These are phyloP conservation scores for Smutsia temminckii DNA, from an alignment of 2,797 vertebrate genomes.

Conservation along the genomic window DNA sequence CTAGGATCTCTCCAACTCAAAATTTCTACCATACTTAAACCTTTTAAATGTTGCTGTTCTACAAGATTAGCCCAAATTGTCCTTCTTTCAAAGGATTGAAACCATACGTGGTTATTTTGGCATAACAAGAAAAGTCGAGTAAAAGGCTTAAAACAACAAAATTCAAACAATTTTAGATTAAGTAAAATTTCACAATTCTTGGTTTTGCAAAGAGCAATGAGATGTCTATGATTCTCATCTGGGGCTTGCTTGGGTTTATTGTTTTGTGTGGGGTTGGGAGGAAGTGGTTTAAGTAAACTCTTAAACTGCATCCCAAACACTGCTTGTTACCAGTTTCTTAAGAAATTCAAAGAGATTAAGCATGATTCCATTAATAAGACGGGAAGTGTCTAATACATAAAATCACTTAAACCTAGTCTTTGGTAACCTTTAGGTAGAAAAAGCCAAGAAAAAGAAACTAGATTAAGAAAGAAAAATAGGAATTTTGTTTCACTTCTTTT, in stretches of 20 bases:
- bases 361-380: not conserved
- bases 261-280: constrained; percentile 1
- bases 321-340: constrained; percentile 14
- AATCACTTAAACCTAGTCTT: not conserved
- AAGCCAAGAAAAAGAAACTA: constrained; percentile 50
- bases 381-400: not conserved
- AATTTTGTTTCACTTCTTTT: constrained; percentile 25
- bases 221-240: constrained; percentile 2
- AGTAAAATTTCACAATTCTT: constrained; percentile 51
- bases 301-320: constrained; percentile 14
- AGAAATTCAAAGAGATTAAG: constrained; percentile 6
- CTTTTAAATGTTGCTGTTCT: not conserved
- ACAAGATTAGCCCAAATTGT: not conserved
- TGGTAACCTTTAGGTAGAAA: not conserved
- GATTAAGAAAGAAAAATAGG: constrained; percentile 13
- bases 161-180: constrained; percentile 41
- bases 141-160: constrained; percentile 41
- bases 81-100: constrained; percentile 29
- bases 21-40: not conserved
- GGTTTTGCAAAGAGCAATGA: constrained; percentile 43
- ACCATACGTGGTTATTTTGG: constrained; percentile 36
- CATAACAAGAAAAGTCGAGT: constrained; percentile 38
- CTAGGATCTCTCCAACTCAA: not conserved
- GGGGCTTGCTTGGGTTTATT: not conserved
- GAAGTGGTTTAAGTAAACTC: constrained; percentile 40